Conservation (phyloP, 2,797 vertebrate genomes). For the Poecilia picta region DNA sequence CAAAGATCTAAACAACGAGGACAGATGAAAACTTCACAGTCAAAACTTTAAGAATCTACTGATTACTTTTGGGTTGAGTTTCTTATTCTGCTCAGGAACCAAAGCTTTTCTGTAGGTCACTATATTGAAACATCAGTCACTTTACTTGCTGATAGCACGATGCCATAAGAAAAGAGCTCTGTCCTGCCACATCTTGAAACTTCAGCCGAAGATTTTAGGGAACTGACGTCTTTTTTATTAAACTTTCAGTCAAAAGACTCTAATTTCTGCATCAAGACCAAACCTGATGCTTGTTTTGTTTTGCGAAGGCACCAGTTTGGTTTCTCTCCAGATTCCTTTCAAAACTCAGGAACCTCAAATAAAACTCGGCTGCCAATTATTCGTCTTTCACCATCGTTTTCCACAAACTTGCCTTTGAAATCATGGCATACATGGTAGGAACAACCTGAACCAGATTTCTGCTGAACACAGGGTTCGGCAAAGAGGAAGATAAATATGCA, state of each 20-base stretch:
- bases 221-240: neutral
- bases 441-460: constrained; percentile 1
- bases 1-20: neutral
- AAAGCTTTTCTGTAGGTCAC: neutral
- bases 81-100: neutral
- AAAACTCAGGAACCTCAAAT: neutral
- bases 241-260: neutral
- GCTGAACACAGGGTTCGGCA: neutral
- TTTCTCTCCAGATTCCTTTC: neutral
- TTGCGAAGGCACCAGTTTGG: neutral
- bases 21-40: neutral
- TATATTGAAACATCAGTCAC: neutral
- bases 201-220: neutral
- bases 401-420: neutral
- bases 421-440: neutral
- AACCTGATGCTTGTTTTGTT: neutral
- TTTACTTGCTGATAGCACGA: neutral
- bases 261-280: neutral
- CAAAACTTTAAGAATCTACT: neutral
- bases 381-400: neutral
- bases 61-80: neutral
- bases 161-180: too few relatives aligned
- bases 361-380: neutral
- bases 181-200: neutral
- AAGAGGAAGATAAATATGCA: neutral